Conservation (phyloP, 2,113 vertebrate genomes). For the Ptilonorhynchus violaceus region DNA sequence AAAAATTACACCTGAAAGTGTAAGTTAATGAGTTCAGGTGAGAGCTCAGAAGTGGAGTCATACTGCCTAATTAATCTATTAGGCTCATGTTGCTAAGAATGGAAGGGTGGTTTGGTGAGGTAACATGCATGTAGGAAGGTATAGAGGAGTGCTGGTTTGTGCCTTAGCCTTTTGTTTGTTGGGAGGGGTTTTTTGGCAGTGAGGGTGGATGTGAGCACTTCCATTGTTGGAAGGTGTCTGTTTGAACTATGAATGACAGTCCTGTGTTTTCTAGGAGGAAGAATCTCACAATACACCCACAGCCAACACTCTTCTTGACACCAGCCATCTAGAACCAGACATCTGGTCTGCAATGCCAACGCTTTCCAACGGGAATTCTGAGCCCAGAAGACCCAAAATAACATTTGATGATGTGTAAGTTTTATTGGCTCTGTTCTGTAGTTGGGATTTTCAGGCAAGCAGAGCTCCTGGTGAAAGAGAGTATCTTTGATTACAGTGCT, state of each 20-base stretch:
- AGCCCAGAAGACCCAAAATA: conserved; percentile 86
- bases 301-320: conserved; percentile 79
- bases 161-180: background rate
- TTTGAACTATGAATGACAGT: background rate
- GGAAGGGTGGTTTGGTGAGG: background rate
- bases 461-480: background rate
- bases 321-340: conserved; percentile 83
- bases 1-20: background rate
- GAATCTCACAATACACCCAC: conserved; percentile 75
- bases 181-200: background rate
- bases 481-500: background rate
- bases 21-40: background rate
- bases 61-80: background rate
- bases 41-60: background rate
- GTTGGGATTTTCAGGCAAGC: background rate
- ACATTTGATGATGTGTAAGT: conserved; percentile 92
- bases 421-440: background rate
- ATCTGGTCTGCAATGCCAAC: conserved; percentile 81
- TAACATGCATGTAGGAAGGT: background rate
- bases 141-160: background rate
- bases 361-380: conserved; percentile 79
- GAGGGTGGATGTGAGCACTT: background rate
- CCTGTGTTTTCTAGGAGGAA: conserved; percentile 74
- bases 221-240: background rate
- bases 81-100: background rate